Percentiles rank a stretch among this genome's conserved stretches.
phyloP scores from a whole-genome alignment of 2,113 vertebrate species.

The Elachura formosa region DNA sequence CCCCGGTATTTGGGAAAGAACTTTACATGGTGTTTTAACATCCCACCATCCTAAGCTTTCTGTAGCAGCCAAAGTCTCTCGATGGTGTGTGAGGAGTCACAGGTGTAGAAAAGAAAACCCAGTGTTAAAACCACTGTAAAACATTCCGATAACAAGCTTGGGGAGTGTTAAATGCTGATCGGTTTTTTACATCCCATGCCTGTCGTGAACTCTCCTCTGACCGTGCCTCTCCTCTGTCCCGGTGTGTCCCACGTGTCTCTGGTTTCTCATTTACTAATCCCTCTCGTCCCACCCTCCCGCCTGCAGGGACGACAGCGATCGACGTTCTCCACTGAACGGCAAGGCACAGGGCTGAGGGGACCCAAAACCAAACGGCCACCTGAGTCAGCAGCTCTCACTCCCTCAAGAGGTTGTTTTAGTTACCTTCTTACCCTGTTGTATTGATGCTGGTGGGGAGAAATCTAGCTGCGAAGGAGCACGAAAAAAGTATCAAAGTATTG shows the following conservation, averaged over 20 bases:
- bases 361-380: too few relatives aligned
- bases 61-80: accelerated
- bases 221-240: neutral
- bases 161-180: neutral
- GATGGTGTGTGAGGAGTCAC: accelerated
- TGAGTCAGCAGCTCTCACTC: neutral
- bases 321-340: accelerated
- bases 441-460: too few relatives aligned
- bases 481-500: neutral
- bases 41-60: accelerated
- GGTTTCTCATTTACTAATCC: neutral
- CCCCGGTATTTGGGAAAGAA: accelerated
- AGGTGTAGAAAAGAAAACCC: neutral
- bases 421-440: neutral
- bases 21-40: accelerated
- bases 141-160: neutral
- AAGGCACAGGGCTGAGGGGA: accelerated
- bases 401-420: neutral
- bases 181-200: accelerated
- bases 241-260: neutral
- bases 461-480: too few relatives aligned
- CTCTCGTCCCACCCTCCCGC: neutral
- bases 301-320: accelerated
- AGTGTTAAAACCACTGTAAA: accelerated
- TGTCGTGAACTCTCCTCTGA: neutral